Conservation (phyloP, 64 coral and sea anemone species). For the Stylophora pistillata region DNA sequence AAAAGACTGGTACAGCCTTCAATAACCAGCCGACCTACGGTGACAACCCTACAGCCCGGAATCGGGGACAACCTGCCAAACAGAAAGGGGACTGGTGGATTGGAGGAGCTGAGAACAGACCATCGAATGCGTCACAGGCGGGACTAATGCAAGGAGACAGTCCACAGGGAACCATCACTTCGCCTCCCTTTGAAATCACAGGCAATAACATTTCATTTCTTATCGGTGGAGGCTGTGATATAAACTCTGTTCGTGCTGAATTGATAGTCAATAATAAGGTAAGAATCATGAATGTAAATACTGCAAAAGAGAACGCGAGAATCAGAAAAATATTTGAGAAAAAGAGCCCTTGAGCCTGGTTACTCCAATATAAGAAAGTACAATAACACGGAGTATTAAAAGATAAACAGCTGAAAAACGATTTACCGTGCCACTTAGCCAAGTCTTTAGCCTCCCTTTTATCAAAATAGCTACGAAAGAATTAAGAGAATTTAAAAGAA, state of each 20-base stretch:
- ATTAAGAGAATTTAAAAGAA: too few relatives aligned
- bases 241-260: not conserved
- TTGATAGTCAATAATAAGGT: not conserved
- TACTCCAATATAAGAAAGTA: too few relatives aligned
- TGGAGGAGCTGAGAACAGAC: not conserved
- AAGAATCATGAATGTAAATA: too few relatives aligned
- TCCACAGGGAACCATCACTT: not conserved
- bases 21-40: conserved; percentile 13
- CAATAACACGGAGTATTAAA: too few relatives aligned
- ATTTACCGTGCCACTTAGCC: too few relatives aligned
- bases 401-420: too few relatives aligned
- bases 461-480: too few relatives aligned
- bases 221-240: not conserved
- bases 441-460: too few relatives aligned
- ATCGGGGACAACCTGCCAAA: not conserved
- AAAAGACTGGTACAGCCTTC: conserved; percentile 22
- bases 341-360: too few relatives aligned
- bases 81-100: not conserved
- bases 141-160: not conserved
- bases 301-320: too few relatives aligned
- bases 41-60: not conserved
- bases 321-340: too few relatives aligned
- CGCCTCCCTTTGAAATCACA: not conserved
- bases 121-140: not conserved
- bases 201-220: not conserved